These are phyloP conservation scores for Panulirus ornatus DNA, from an alignment of 1,140 invertebrate genomes.

Conservation along the genomic window DNA sequence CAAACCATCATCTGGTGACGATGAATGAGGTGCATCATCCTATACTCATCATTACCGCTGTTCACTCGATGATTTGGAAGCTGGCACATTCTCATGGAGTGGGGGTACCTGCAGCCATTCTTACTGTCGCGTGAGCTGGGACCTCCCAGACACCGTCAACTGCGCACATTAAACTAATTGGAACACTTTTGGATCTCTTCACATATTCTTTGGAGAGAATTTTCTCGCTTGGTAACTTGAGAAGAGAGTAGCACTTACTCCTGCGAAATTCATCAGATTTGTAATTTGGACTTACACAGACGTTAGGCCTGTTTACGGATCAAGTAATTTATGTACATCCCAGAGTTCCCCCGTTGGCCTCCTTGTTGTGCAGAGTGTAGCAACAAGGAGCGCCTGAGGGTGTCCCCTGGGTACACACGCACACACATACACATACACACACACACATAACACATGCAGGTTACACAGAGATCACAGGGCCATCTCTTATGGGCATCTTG, in stretches of 20 bases:
- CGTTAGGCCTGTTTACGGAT: neutral
- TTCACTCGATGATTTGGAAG: neutral
- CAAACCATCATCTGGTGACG: neutral
- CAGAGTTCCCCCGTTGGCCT: neutral
- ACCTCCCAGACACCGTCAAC: neutral
- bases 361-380: neutral
- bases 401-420: conserved; percentile 1
- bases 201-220: neutral
- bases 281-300: neutral
- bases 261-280: neutral
- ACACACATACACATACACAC: conserved; percentile 22
- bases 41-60: neutral
- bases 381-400: neutral
- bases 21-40: neutral
- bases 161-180: neutral
- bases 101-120: neutral
- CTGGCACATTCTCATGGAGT: neutral
- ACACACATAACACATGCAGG: neutral
- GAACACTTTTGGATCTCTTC: neutral
- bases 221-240: conserved; percentile 22
- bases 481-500: neutral
- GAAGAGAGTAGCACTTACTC: neutral
- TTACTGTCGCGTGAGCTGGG: neutral
- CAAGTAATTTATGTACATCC: neutral
- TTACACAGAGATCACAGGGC: conserved; percentile 4